A percentile compares a stretch with the other conserved stretches of the same genome.
phyloP scores from a whole-genome alignment of 2,888 invertebrate species.

The Cerastis rubricosa region DNA sequence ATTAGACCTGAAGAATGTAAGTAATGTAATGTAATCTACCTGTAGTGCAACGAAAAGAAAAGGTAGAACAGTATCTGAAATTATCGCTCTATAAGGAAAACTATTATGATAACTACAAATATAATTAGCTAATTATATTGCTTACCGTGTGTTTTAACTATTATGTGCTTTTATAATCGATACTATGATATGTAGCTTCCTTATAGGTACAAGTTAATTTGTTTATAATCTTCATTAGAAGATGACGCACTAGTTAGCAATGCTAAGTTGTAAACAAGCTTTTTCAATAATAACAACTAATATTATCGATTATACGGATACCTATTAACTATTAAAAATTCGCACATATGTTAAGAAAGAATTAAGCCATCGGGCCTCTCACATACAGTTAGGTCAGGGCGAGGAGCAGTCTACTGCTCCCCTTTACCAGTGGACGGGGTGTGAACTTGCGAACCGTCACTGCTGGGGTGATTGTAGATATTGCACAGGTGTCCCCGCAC shows the following conservation, averaged over 20 bases:
- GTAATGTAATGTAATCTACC: no score
- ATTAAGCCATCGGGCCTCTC: background rate
- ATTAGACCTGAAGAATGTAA: background rate
- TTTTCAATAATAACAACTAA: background rate
- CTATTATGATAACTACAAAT: no score
- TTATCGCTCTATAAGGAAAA: background rate
- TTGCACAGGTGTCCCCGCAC: background rate
- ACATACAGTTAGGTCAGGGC: background rate
- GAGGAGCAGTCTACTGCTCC: background rate
- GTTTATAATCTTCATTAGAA: conserved; percentile 4
- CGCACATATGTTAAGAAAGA: no score
- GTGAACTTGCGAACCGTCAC: background rate
- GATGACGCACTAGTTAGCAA: conserved; percentile 16
- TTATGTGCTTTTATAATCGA: background rate
- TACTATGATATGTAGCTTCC: conserved; percentile 15
- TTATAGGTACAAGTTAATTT: background rate
- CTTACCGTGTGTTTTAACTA: background rate
- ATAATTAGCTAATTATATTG: background rate
- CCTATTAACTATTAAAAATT: background rate
- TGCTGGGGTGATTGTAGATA: background rate
- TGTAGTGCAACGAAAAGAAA: background rate
- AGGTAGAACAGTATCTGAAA: background rate
- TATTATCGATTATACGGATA: background rate
- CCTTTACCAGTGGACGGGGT: background rate
- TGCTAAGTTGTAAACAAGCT: conserved; percentile 28